A percentile compares a stretch with the other conserved stretches of the same genome.
These are phyloP conservation scores for Morus bassanus DNA, from an alignment of 2,797 vertebrate species.

Conservation along the genomic window DNA sequence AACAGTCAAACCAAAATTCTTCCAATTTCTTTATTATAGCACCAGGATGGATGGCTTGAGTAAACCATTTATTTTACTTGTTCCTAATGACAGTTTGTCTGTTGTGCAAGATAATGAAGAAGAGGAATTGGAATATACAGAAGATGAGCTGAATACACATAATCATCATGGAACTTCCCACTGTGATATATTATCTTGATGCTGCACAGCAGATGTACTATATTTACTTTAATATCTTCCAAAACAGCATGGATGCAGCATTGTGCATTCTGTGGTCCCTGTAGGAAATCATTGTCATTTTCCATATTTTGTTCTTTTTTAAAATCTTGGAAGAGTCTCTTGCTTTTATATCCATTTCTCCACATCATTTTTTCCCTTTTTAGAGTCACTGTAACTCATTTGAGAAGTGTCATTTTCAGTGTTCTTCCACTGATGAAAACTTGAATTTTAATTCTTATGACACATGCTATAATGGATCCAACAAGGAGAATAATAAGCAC, in stretches of 20 bases:
- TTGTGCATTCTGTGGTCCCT: neutral
- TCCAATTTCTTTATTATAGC: neutral
- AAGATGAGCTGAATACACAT: conserved; percentile 45
- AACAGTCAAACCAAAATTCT: neutral
- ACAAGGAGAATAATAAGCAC: neutral
- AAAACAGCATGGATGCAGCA: conserved; percentile 57
- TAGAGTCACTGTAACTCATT: neutral
- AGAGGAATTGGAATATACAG: conserved; percentile 15
- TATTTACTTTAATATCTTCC: conserved; percentile 72
- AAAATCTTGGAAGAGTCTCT: neutral
- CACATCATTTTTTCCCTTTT: neutral
- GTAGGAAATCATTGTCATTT: conserved; percentile 53
- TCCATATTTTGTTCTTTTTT: conserved; percentile 5
- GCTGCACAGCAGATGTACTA: conserved; percentile 63
- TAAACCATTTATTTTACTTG: neutral
- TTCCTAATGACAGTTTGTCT: conserved; percentile 16
- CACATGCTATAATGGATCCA: neutral
- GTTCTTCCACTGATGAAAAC: neutral
- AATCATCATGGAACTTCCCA: conserved; percentile 57
- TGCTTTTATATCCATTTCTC: neutral
- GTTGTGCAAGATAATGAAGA: conserved; percentile 43
- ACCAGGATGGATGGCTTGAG: neutral
- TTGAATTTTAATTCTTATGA: neutral
- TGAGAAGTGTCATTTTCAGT: neutral
- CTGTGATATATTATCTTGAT: conserved; percentile 57